phyloP scores from a whole-genome alignment of 2,113 vertebrate genomes.

The Archocentrus centrarchus region DNA sequence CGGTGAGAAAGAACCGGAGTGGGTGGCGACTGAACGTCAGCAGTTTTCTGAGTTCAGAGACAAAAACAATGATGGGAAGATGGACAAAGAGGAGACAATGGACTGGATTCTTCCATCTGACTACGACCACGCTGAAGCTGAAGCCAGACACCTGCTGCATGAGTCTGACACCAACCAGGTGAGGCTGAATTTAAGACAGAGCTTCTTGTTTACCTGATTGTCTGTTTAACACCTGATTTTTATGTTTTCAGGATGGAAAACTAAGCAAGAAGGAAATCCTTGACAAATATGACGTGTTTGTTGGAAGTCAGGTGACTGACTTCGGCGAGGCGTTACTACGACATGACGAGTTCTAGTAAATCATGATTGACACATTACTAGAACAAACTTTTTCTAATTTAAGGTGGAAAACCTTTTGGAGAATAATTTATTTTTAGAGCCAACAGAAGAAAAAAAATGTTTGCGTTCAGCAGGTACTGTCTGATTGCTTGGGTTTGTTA shows the following conservation, averaged over 20 bases:
- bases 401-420: not conserved
- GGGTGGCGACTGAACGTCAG: constrained; percentile 90
- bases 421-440: constrained; percentile 9
- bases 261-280: constrained; percentile 90
- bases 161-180: constrained; percentile 91
- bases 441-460: not conserved
- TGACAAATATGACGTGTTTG: constrained; percentile 91
- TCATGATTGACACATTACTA: not conserved
- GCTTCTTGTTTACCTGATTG: not conserved
- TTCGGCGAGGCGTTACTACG: constrained; percentile 91
- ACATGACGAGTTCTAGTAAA: constrained; percentile 89
- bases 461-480: not conserved
- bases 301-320: constrained; percentile 94
- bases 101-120: constrained; percentile 94
- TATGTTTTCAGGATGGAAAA: constrained; percentile 85
- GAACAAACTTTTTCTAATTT: not conserved
- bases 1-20: constrained; percentile 87
- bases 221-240: not conserved
- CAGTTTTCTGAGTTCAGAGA: constrained; percentile 94
- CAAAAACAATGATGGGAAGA: constrained; percentile 91
- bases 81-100: constrained; percentile 92
- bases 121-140: constrained; percentile 90
- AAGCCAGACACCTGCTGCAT: constrained; percentile 91
- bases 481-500: not conserved
- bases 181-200: not conserved